phyloP scores from a whole-genome alignment of 2,888 invertebrate species.

The Thyatira batis region DNA sequence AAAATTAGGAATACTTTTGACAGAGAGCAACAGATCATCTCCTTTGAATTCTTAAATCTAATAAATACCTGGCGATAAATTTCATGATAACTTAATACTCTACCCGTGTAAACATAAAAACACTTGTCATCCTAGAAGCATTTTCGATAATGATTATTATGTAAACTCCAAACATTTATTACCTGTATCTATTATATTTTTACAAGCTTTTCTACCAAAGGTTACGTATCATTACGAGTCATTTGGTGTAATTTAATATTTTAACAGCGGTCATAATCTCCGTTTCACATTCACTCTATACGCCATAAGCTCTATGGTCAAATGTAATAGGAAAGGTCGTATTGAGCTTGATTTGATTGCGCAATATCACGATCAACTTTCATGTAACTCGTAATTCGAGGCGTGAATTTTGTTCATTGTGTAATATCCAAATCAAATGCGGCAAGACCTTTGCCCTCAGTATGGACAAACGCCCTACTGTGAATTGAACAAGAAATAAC shows the following conservation, averaged over 20 bases:
- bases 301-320: constrained; percentile 9
- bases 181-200: not conserved
- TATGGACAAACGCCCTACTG: constrained; percentile 42
- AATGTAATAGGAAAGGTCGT: constrained; percentile 41
- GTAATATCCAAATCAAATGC: constrained; percentile 47
- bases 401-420: constrained; percentile 66
- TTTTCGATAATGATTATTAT: not conserved
- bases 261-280: not conserved
- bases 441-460: constrained; percentile 50
- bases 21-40: too few relatives aligned
- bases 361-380: constrained; percentile 58
- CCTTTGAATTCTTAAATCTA: too few relatives aligned
- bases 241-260: not conserved
- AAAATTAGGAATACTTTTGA: too few relatives aligned
- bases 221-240: not conserved
- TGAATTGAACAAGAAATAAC: constrained; percentile 15
- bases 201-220: not conserved
- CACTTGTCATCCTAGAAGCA: too few relatives aligned
- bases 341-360: constrained; percentile 47
- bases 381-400: constrained; percentile 39
- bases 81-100: too few relatives aligned
- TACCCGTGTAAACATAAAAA: too few relatives aligned
- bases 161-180: not conserved
- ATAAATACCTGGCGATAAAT: too few relatives aligned
- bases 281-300: not conserved